Evolutionary conservation across 2,888 invertebrate genomes (phyloP).

Genomic region (Morpho achilles): DNA sequence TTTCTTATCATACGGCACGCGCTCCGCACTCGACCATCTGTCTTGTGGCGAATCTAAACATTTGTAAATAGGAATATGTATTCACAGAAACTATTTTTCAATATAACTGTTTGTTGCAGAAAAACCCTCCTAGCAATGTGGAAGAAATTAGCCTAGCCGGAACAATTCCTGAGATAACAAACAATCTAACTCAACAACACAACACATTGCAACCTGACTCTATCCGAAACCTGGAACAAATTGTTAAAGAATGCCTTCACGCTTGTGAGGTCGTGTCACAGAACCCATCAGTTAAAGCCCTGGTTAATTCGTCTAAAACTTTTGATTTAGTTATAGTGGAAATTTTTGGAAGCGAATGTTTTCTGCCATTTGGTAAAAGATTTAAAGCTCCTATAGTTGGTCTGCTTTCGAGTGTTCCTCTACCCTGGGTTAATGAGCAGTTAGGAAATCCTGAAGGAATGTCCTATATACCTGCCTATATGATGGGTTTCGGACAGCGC

Average conservation of each 20-base stretch:
- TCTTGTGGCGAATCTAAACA: slow-evolving; percentile 15
- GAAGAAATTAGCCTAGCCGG: slow-evolving; percentile 70
- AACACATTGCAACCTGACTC: slow-evolving; percentile 58
- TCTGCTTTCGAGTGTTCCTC: slow-evolving; percentile 70
- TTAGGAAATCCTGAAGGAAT: slow-evolving; percentile 79
- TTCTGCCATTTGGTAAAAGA: slow-evolving; percentile 73
- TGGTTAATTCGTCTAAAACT: slow-evolving; percentile 53
- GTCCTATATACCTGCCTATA: slow-evolving; percentile 77
- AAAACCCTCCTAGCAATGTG: slow-evolving; percentile 59
- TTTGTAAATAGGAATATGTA: neutral
- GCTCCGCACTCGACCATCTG: slow-evolving; percentile 18
- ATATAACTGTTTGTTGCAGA: slow-evolving; percentile 46
- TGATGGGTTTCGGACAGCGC: slow-evolving; percentile 66
- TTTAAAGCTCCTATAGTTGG: slow-evolving; percentile 77
- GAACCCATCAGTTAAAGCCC: slow-evolving; percentile 53
- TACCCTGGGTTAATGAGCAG: slow-evolving; percentile 78
- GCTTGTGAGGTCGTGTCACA: slow-evolving; percentile 65
- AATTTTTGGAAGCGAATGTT: slow-evolving; percentile 79
- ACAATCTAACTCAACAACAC: slow-evolving; percentile 58
- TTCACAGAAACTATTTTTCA: neutral
- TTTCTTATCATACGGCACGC: slow-evolving; percentile 25
- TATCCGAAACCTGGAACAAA: slow-evolving; percentile 61
- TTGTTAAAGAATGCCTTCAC: slow-evolving; percentile 66
- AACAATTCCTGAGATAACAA: slow-evolving; percentile 66
- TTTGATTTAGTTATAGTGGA: slow-evolving; percentile 69